Evolutionary conservation across 2,113 vertebrate genomes (phyloP), one percentile per base, ranked within the genome.

Genomic region (Spilogale gracilis): DNA sequence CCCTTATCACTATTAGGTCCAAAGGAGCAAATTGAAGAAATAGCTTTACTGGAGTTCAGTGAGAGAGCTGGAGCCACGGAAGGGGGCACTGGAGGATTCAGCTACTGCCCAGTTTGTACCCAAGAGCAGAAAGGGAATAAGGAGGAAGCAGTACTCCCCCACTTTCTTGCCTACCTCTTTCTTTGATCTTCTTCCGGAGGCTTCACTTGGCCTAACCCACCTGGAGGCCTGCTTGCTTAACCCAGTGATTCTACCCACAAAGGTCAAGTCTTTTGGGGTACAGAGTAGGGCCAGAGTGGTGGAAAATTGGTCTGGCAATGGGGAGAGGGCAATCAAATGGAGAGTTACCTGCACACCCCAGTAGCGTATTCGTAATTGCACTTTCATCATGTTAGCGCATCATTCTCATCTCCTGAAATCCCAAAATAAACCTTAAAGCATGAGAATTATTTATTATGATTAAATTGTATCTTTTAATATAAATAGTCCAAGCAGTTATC

Each of bases 381-480:
- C 6, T 76, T 80, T 69, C n/a, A 23, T 84, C 56, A n/a, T 84
- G 95, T 73, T 79, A 63, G 69, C 25, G 54, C 45, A 21, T 76
- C 65, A 14, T 91, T 48, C 12, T 82, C 50, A 89, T 90, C 65
- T 95, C 61, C 30, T 45, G 5, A 94, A 95, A 97, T 74, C 61
- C 56, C 61, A 52, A 86, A 76, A 83, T 93, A 94, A 91, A 71
- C 17, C 23, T n/a, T 86, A 88, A 95, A 76, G 21, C 56, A 58
- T 85, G 54, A 67, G 32, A 81, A n/a, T n/a, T 81, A n/a, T 92
- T 97, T 87, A 74, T 80, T 82, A 82, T 87, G 71, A 96, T 56
- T 97, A 50, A 63, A 1, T 94, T 88, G 20, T 54, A 0, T 91
- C n/a, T 94, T 96, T 93, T 89, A 89, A 86, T 91, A 89, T 67